phyloP scores from a whole-genome alignment of 1,140 invertebrate genomes.

The Drosophila pallidifrons region DNA sequence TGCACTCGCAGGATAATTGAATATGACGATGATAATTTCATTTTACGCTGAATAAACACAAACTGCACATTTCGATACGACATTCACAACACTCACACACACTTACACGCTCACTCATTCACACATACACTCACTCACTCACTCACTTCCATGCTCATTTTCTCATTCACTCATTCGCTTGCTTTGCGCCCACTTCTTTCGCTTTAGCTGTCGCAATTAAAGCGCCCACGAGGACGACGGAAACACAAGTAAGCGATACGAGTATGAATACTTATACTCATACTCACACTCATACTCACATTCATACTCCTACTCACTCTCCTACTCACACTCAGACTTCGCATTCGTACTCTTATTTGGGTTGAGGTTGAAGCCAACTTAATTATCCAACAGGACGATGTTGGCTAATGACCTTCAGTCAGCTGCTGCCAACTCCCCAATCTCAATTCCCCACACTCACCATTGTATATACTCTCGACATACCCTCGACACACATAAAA shows the following conservation, averaged over 20 bases:
- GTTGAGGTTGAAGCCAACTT: constrained; percentile 42
- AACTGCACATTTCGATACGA: constrained; percentile 61
- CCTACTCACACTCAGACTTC: no score
- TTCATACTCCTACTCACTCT: no score
- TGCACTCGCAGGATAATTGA: constrained; percentile 67
- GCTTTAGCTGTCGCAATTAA: constrained; percentile 58
- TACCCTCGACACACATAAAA: constrained; percentile 20
- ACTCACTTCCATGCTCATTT: background rate
- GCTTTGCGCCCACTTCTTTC: constrained; percentile 25
- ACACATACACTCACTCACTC: background rate
- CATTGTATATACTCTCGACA: constrained; percentile 4
- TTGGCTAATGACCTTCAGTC: constrained; percentile 43
- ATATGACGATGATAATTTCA: constrained; percentile 79
- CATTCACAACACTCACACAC: constrained; percentile 17
- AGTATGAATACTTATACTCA: background rate
- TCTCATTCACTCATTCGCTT: background rate
- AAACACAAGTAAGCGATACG: constrained; percentile 40
- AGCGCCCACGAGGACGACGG: constrained; percentile 46
- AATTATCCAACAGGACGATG: constrained; percentile 47
- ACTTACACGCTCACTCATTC: background rate
- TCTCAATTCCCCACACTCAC: constrained; percentile 8
- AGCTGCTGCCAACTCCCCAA: background rate
- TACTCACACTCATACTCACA: background rate
- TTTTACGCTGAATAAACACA: constrained; percentile 75
- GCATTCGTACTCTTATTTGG: background rate